Percentiles rank a stretch among this genome's conserved stretches.
Conservation (phyloP, 2,113 vertebrate genomes). For the Sorex fumeus region DNA sequence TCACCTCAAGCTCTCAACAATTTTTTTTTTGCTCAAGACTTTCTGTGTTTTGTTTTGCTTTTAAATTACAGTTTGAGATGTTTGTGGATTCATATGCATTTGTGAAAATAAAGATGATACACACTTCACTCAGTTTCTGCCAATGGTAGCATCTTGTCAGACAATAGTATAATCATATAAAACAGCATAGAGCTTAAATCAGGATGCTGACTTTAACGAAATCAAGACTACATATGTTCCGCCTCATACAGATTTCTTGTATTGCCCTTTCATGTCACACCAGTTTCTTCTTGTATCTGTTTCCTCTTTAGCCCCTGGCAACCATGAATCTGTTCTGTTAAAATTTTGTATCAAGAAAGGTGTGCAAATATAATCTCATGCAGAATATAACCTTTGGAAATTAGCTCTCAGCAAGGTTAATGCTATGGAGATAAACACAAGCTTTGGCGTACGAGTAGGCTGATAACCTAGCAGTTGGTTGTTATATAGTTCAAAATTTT, state of each 20-base stretch:
- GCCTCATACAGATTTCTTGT: not conserved
- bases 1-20: no score
- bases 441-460: not conserved
- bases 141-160: not conserved
- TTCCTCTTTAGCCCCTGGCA: not conserved
- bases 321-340: not conserved
- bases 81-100: not conserved
- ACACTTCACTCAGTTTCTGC: not conserved
- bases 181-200: not conserved
- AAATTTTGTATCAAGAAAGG: slow-evolving; percentile 41
- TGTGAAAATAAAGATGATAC: not conserved
- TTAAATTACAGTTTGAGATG: not conserved
- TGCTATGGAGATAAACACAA: no score
- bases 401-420: not conserved
- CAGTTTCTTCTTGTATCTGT: not conserved
- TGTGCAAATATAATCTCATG: not conserved
- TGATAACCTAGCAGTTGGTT: not conserved
- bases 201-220: not conserved
- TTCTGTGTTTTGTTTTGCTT: no score
- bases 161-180: not conserved
- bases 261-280: not conserved
- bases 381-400: not conserved
- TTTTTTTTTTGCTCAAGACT: no score
- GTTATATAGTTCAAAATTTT: not conserved
- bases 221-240: not conserved